Conservation (phyloP, 2,797 vertebrate genomes). For the Cynopterus sphinx region DNA sequence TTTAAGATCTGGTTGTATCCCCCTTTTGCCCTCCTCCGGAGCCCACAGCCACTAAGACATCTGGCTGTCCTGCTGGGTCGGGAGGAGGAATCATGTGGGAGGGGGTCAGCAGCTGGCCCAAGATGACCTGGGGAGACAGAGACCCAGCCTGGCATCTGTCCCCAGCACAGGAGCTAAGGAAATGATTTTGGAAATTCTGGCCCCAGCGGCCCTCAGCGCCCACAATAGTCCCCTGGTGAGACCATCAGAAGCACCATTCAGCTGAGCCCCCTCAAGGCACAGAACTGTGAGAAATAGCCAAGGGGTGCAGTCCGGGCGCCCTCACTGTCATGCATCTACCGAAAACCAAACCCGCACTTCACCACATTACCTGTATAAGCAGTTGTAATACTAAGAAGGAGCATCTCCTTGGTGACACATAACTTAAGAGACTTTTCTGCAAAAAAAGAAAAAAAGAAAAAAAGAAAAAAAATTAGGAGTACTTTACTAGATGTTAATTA, state of each 20-base stretch:
- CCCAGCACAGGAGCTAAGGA: background rate
- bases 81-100: background rate
- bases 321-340: accelerated
- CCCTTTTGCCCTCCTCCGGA: background rate
- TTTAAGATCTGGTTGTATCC: background rate
- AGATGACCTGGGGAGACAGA: background rate
- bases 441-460: conserved; percentile 22
- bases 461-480: background rate
- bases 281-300: background rate
- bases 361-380: conserved; percentile 93
- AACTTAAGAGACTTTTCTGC: conserved; percentile 92
- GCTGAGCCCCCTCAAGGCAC: background rate
- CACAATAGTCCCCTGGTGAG: background rate
- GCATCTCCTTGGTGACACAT: conserved; percentile 94
- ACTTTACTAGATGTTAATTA: background rate
- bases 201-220: background rate
- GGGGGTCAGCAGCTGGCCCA: background rate
- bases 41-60: background rate
- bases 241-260: background rate
- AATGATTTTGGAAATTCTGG: background rate
- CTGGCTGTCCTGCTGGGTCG: background rate
- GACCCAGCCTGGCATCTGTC: background rate
- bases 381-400: conserved; percentile 93
- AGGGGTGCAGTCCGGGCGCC: too few species aligned
- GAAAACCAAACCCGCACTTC: background rate